Conservation (phyloP, 2,888 invertebrate genomes). For the Drosophila austrosaltans region DNA sequence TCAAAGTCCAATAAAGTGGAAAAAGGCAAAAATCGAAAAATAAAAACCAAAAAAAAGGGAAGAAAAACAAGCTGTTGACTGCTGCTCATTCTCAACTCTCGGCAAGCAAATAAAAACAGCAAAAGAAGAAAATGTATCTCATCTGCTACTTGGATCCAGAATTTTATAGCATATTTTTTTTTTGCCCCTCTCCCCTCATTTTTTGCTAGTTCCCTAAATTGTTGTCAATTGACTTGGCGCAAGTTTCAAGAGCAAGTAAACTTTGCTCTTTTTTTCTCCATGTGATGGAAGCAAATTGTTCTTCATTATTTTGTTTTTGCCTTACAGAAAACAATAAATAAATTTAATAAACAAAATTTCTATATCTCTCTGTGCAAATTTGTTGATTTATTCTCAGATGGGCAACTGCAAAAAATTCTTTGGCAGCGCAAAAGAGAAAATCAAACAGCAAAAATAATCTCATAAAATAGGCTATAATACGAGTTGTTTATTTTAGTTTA, state of each 20-base stretch:
- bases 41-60: not conserved
- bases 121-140: constrained; percentile 24
- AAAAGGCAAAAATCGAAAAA: constrained; percentile 9
- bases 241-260: constrained; percentile 44
- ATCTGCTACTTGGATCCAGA: constrained; percentile 52
- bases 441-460: constrained; percentile 23
- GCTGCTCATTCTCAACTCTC: constrained; percentile 26
- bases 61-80: constrained; percentile 10
- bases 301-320: constrained; percentile 5
- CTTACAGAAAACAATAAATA: constrained; percentile 16
- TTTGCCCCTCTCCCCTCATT: constrained; percentile 18
- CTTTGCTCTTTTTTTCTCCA: constrained; percentile 24
- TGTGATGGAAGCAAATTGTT: constrained; percentile 17
- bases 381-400: constrained; percentile 15
- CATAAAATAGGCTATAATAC: constrained; percentile 42
- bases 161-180: constrained; percentile 37
- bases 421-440: constrained; percentile 40
- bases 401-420: constrained; percentile 26
- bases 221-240: constrained; percentile 58
- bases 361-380: constrained; percentile 8
- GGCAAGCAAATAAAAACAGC: constrained; percentile 20
- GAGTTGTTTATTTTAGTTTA: constrained; percentile 19
- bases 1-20: constrained; percentile 55
- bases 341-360: constrained; percentile 33
- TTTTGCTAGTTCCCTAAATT: constrained; percentile 58